Evolutionary conservation across 1,140 invertebrate species (phyloP).

Genomic region (Rhyacophila brunnea): DNA sequence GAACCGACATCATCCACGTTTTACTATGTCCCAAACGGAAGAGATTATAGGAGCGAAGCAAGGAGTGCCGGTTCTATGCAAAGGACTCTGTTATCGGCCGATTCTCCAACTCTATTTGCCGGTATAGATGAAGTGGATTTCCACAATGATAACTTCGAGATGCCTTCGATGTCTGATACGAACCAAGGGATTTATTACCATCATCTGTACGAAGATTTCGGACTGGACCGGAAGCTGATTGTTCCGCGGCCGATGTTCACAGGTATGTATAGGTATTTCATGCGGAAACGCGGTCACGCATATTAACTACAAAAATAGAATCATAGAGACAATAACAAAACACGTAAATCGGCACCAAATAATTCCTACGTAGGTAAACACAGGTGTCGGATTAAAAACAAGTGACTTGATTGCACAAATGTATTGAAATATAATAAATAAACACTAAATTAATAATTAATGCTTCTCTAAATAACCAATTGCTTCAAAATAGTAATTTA

Average conservation of each 20-base stretch:
- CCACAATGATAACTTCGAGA: slow-evolving; percentile 37
- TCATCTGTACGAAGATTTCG: slow-evolving; percentile 27
- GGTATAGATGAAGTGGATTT: slow-evolving; percentile 39
- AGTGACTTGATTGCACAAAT: too few relatives aligned
- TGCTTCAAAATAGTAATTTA: too few relatives aligned
- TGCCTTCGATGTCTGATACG: slow-evolving; percentile 6
- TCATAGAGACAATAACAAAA: too few relatives aligned
- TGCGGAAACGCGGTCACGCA: slow-evolving; percentile 6
- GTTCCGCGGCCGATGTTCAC: slow-evolving; percentile 26
- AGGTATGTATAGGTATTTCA: slow-evolving; percentile 17
- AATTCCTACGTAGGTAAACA: too few relatives aligned
- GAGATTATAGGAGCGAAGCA: slow-evolving; percentile 43
- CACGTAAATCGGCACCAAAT: too few relatives aligned
- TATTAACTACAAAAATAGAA: background rate
- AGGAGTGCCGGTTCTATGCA: slow-evolving; percentile 36
- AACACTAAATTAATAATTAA: too few relatives aligned
- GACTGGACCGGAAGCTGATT: slow-evolving; percentile 27
- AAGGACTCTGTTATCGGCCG: slow-evolving; percentile 38
- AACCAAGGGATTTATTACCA: slow-evolving; percentile 27
- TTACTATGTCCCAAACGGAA: slow-evolving; percentile 55
- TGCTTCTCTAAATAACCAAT: too few relatives aligned
- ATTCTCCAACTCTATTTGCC: slow-evolving; percentile 41
- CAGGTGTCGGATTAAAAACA: too few relatives aligned
- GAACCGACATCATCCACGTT: slow-evolving; percentile 57
- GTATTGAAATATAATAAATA: too few relatives aligned